Percentiles rank a stretch among this genome's conserved stretches.
phyloP scores from a whole-genome alignment of 2,797 vertebrate species.

The Cyclura pinguis region DNA sequence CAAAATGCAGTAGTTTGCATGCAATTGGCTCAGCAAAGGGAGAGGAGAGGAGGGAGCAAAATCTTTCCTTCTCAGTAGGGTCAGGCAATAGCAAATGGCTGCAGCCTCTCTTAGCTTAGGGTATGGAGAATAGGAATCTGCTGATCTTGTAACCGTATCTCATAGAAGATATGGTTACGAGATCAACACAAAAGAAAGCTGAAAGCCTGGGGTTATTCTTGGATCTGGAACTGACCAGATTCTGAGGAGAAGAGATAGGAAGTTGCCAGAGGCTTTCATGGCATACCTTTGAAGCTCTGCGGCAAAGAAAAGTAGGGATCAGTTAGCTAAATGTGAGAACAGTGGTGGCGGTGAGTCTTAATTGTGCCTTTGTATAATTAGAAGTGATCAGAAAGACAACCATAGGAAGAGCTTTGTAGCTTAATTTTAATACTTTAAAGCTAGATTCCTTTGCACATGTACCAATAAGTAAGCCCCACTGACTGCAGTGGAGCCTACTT shows the following conservation, averaged over 20 bases:
- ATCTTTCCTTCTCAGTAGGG: too few species aligned
- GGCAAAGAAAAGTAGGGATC: background rate
- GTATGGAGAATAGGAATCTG: too few species aligned
- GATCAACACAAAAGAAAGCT: background rate
- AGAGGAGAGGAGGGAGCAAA: too few species aligned
- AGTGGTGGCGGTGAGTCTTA: background rate
- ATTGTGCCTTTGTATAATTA: background rate
- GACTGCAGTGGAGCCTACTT: background rate
- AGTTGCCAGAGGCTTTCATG: background rate
- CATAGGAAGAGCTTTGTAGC: background rate
- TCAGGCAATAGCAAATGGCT: too few species aligned
- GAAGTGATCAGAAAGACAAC: background rate
- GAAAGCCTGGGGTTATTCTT: background rate
- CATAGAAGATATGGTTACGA: background rate
- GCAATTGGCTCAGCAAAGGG: too few species aligned
- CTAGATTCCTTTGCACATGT: background rate
- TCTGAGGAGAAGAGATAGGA: background rate
- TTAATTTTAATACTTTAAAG: background rate
- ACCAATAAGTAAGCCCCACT: background rate
- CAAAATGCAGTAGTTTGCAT: too few species aligned
- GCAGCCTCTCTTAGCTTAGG: too few species aligned
- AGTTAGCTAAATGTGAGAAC: background rate
- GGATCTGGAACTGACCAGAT: background rate
- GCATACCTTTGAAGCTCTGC: background rate
- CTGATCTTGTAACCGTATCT: background rate